These are phyloP conservation scores for Gymnocephalus cernua DNA, from an alignment of 2,113 vertebrate species.

Conservation along the genomic window DNA sequence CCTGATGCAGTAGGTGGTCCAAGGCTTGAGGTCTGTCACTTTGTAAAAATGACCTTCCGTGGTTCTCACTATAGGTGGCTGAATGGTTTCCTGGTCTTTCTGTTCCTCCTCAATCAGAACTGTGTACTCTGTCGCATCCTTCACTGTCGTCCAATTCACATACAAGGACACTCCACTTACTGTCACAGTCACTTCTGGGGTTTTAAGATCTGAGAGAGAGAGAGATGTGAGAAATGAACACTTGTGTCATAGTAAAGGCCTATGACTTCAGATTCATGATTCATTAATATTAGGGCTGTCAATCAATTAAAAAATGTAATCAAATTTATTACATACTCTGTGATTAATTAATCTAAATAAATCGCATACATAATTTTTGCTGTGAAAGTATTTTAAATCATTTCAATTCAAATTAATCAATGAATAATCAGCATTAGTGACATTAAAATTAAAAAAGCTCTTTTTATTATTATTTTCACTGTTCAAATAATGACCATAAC, in stretches of 20 bases:
- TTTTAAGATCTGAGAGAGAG: constrained; percentile 62
- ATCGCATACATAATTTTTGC: no score
- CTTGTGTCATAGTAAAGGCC: not conserved
- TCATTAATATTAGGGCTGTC: no score
- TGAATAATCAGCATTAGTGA: no score
- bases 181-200: constrained; percentile 71
- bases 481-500: no score
- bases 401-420: no score
- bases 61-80: constrained; percentile 6
- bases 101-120: constrained; percentile 65
- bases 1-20: constrained; percentile 75
- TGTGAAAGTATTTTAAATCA: no score
- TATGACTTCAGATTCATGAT: not conserved
- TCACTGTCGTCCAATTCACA: constrained; percentile 73
- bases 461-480: no score
- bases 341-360: no score
- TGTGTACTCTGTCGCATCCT: constrained; percentile 62
- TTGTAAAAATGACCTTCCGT: constrained; percentile 46
- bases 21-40: constrained; percentile 68
- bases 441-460: no score
- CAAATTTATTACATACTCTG: no score
- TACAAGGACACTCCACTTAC: constrained; percentile 66
- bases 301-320: no score
- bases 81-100: not conserved
- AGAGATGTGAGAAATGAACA: not conserved